Percentiles rank a stretch among this genome's conserved stretches.
Conservation (phyloP, 2,888 invertebrate genomes). For the Cyrtodaria siliqua region DNA sequence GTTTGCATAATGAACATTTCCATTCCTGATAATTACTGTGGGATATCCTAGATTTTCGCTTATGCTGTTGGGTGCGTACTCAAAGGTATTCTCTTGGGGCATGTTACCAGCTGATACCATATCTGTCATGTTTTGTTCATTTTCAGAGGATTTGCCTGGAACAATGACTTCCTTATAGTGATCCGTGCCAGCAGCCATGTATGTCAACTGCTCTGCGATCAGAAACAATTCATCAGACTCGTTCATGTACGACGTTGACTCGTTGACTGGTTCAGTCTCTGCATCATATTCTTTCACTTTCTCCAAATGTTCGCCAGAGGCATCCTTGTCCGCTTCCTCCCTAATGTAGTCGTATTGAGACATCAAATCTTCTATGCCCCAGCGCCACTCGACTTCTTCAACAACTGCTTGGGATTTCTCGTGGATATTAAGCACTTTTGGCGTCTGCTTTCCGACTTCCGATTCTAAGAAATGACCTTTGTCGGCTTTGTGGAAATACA, state of each 20-base stretch:
- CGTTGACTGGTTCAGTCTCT: background rate
- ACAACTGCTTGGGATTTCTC: background rate
- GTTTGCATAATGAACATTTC: background rate
- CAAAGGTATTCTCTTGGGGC: background rate
- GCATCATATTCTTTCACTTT: constrained; percentile 2
- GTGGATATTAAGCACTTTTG: background rate
- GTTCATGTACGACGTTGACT: background rate
- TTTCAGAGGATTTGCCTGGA: background rate
- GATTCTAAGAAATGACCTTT: constrained; percentile 17
- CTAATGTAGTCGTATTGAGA: constrained; percentile 27
- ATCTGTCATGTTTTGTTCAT: too few species aligned
- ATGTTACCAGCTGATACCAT: too few species aligned
- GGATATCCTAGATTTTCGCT: constrained; percentile 9
- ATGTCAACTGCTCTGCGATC: constrained; percentile 43
- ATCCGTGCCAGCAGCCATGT: constrained; percentile 31
- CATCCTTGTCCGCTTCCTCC: background rate
- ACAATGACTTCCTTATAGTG: constrained; percentile 8
- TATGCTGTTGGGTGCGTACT: background rate
- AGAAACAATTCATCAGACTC: constrained; percentile 23
- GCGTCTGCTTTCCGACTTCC: constrained; percentile 7
- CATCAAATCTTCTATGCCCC: constrained; percentile 8
- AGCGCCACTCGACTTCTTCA: constrained; percentile 3
- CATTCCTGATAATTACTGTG: background rate
- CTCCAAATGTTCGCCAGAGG: background rate
- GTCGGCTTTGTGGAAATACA: constrained; percentile 33